Evolutionary conservation across 2,888 invertebrate genomes (phyloP).

Genomic region (Drosophila neonasuta): DNA sequence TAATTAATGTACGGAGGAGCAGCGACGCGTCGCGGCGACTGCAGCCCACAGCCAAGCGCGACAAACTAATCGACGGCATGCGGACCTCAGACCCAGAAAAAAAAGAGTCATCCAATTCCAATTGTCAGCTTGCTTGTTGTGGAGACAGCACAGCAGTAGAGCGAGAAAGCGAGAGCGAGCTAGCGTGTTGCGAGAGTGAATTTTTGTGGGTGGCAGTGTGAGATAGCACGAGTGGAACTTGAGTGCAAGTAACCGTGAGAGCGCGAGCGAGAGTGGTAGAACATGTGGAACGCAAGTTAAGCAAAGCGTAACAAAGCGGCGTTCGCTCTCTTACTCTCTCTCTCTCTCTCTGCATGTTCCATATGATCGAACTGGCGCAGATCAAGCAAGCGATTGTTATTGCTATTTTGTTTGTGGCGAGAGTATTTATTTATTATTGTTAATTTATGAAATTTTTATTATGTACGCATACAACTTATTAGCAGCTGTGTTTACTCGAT

Average conservation of each 20-base stretch:
- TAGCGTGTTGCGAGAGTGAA: neutral
- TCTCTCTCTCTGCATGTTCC: neutral
- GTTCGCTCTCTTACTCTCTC: neutral
- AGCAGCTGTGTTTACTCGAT: constrained; percentile 40
- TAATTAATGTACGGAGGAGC: constrained; percentile 28
- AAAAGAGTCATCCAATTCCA: constrained; percentile 46
- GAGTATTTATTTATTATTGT: constrained; percentile 52
- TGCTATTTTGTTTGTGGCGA: constrained; percentile 23
- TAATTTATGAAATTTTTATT: constrained; percentile 53
- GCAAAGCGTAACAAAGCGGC: constrained; percentile 12
- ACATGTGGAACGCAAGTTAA: constrained; percentile 24
- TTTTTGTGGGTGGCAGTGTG: constrained; percentile 6
- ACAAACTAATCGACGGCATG: constrained; percentile 61
- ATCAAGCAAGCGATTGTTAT: constrained; percentile 34
- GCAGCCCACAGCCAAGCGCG: constrained; percentile 50
- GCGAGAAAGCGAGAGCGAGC: neutral
- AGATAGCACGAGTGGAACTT: constrained; percentile 29
- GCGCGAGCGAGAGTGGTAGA: constrained; percentile 8
- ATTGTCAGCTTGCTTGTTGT: constrained; percentile 26
- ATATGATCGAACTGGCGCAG: constrained; percentile 31
- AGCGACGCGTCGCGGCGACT: constrained; percentile 44
- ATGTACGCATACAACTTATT: constrained; percentile 38
- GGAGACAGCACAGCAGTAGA: constrained; percentile 1
- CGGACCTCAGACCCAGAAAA: constrained; percentile 10
- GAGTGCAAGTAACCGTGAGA: constrained; percentile 9